A percentile compares a stretch with the other conserved stretches of the same genome.
phyloP scores from a whole-genome alignment of 2,888 invertebrate genomes.

The Pterostichus niger region DNA sequence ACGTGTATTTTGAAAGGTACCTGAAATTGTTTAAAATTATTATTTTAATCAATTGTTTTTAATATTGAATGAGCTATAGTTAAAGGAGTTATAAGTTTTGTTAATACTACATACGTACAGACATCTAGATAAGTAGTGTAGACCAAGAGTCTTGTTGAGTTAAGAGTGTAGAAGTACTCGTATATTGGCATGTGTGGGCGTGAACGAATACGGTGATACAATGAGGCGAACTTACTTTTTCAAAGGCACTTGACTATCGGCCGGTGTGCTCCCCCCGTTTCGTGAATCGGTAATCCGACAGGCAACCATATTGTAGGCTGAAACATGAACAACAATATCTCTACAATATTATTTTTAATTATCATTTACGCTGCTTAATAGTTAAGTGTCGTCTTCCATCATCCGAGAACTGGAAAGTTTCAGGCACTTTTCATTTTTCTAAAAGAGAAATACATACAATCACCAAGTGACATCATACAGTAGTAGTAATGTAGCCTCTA shows the following conservation, averaged over 20 bases:
- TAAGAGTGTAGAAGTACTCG: slow-evolving; percentile 33
- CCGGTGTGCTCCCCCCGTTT: slow-evolving; percentile 88
- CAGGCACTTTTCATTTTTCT: slow-evolving; percentile 67
- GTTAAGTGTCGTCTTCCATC: slow-evolving; percentile 64
- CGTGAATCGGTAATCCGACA: slow-evolving; percentile 96
- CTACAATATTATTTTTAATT: slow-evolving; percentile 64
- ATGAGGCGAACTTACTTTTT: slow-evolving; percentile 89
- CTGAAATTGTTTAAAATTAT: slow-evolving; percentile 20
- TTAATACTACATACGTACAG: slow-evolving; percentile 51
- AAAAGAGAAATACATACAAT: slow-evolving; percentile 66
- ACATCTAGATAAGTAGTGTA: slow-evolving; percentile 35
- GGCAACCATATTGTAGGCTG: slow-evolving; percentile 99
- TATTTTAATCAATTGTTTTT: not conserved
- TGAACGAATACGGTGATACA: not conserved
- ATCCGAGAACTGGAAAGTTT: slow-evolving; percentile 66
- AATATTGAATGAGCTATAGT: slow-evolving; percentile 15
- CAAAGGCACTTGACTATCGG: slow-evolving; percentile 98
- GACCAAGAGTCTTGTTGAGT: slow-evolving; percentile 29
- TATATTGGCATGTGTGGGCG: not conserved
- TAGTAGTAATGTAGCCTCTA: slow-evolving; percentile 54
- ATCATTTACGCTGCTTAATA: slow-evolving; percentile 64
- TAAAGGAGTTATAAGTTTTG: slow-evolving; percentile 21
- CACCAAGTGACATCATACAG: slow-evolving; percentile 50
- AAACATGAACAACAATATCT: slow-evolving; percentile 76
- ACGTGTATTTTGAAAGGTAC: slow-evolving; percentile 31